Conservation (phyloP, 2,797 vertebrate genomes). For the Catamblyrhynchus diadema region DNA sequence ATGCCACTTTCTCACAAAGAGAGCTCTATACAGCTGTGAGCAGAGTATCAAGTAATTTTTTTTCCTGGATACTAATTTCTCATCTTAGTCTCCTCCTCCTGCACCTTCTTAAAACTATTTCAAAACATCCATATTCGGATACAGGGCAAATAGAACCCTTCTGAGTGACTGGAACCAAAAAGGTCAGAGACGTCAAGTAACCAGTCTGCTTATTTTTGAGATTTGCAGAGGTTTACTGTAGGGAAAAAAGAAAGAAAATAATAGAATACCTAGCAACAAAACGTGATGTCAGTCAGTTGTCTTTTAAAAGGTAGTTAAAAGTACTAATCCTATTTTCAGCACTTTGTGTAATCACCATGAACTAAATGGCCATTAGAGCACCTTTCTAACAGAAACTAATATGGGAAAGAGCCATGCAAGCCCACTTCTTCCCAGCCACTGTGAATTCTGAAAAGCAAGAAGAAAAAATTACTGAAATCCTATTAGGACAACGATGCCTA, state of each 20-base stretch:
- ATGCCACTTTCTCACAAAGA: background rate
- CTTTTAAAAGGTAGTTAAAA: constrained; percentile 11
- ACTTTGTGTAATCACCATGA: background rate
- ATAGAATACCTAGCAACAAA: background rate
- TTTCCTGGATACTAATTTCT: background rate
- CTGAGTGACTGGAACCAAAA: background rate
- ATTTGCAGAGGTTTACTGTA: background rate
- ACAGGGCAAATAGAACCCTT: background rate
- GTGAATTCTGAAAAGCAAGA: constrained; percentile 17
- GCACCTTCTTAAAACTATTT: background rate
- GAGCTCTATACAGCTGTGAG: background rate
- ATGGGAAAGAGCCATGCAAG: background rate
- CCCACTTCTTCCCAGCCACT: background rate
- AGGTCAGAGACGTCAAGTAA: background rate
- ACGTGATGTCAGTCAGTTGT: background rate
- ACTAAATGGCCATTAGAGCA: constrained; percentile 9
- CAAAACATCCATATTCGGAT: background rate
- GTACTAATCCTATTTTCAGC: constrained; percentile 44
- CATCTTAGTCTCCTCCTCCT: background rate
- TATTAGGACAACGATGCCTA: constrained; percentile 27
- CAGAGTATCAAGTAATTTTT: background rate
- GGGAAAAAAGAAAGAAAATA: background rate
- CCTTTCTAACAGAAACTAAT: constrained; percentile 7
- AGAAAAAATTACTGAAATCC: constrained; percentile 17
- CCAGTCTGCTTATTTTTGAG: background rate